These are phyloP conservation scores for Falcunculus frontatus DNA, from an alignment of 2,113 vertebrate genomes.

Conservation along the genomic window DNA sequence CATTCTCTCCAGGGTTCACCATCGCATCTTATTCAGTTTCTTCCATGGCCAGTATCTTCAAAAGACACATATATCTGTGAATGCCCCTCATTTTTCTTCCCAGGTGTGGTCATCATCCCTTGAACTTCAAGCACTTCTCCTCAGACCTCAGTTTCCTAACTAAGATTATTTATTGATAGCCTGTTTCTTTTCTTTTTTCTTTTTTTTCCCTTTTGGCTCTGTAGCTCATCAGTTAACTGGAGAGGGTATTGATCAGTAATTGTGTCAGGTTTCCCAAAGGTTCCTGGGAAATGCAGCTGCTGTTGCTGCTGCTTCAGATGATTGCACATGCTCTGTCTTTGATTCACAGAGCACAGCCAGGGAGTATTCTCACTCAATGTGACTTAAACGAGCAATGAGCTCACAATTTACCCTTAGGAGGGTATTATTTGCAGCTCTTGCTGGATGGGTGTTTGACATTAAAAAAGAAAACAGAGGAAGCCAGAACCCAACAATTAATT, in stretches of 20 bases:
- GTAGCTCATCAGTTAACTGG: conserved; percentile 63
- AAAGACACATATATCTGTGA: background rate
- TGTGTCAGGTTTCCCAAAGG: conserved; percentile 54
- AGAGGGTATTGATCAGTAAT: conserved; percentile 64
- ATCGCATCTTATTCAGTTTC: background rate
- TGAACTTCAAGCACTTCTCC: conserved; percentile 17
- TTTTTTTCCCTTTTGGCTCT: background rate
- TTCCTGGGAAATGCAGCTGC: conserved; percentile 48
- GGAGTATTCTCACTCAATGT: conserved; percentile 49
- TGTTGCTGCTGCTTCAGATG: conserved; percentile 30
- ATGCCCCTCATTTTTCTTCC: conserved; percentile 2
- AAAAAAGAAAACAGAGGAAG: conserved; percentile 48
- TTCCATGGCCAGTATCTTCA: background rate
- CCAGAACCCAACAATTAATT: conserved; percentile 52
- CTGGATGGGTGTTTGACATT: conserved; percentile 30
- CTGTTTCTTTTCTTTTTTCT: background rate
- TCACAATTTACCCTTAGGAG: conserved; percentile 62
- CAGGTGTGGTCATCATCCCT: background rate
- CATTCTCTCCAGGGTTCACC: background rate
- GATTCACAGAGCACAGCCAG: conserved; percentile 49
- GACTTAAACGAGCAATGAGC: conserved; percentile 55
- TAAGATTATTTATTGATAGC: conserved; percentile 59
- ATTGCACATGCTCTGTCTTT: conserved; percentile 46
- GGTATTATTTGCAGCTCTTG: conserved; percentile 46
- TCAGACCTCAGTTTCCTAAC: conserved; percentile 39